Evolutionary conservation across 2,888 invertebrate species (phyloP), one percentile per base, ranked within the genome.

Genomic region (Neoscelio sp.): DNA sequence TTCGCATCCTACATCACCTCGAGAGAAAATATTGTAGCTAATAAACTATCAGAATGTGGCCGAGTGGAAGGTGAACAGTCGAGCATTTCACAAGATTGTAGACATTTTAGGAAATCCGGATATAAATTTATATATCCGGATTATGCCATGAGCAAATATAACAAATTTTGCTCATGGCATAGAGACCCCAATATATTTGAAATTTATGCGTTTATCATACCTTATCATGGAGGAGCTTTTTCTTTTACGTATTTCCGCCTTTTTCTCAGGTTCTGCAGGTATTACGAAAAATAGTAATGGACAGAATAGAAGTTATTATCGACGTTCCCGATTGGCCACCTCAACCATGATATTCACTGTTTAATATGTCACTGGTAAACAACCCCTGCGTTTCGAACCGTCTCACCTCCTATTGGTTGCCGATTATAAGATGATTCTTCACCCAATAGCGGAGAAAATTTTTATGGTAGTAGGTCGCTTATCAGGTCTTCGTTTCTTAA

Each of bases 181-280:
- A 12, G 40, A 38, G 80, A n/a, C n/a, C n/a, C n/a, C n/a, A n/a
- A n/a, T n/a, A n/a, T n/a, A n/a, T n/a, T n/a, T n/a, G n/a, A n/a
- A n/a, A n/a, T n/a, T n/a, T n/a, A n/a, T n/a, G n/a, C n/a, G n/a
- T n/a, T n/a, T n/a, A n/a, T n/a, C n/a, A 81, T 18, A 78, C 78
- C 81, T 3, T 13, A 38, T 1, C 8, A 23, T 12, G 42, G 79
- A n/a, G 78, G 81, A 13, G 79, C 78, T 0, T 80, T 82, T 73
- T 78, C 81, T 82, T 80, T 33, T 87, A 85, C 75, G 86, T 85
- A 0, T 87, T 86, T 44, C 85, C 87, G 0, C 85, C 85, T 0
- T 87, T 87, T 56, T 77, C 82, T 0, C 28, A 87, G 6, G 82
- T 88, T 33, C 46, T 82, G 10, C 83, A 67, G 74, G 67, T 76